Percentiles rank a stretch among this genome's conserved stretches.
Evolutionary conservation across 2,797 vertebrate genomes (phyloP).

Genomic region (Gymnopithys bicolor): DNA sequence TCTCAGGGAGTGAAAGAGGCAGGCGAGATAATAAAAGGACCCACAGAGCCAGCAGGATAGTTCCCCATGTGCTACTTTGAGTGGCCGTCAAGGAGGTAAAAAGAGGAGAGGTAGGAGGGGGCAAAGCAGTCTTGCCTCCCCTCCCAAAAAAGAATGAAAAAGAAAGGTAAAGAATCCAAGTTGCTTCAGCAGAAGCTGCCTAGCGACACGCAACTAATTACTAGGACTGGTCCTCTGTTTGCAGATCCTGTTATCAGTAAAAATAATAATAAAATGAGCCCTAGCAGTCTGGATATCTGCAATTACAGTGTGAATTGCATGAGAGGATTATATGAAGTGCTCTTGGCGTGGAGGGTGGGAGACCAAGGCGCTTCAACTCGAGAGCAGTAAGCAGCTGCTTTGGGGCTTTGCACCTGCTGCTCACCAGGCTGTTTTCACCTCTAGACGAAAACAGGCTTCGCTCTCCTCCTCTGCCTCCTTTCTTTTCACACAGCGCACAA

Average conservation of each 20-base stretch:
- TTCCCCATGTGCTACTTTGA: slow-evolving; percentile 74
- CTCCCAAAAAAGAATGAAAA: not conserved
- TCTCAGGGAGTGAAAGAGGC: slow-evolving; percentile 75
- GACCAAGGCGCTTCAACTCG: slow-evolving; percentile 79
- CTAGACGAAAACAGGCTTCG: slow-evolving; percentile 79
- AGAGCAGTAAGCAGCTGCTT: slow-evolving; percentile 87
- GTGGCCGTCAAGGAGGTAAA: slow-evolving; percentile 76
- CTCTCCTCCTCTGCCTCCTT: slow-evolving; percentile 48
- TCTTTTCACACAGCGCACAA: slow-evolving; percentile 54
- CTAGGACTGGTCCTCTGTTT: slow-evolving; percentile 73
- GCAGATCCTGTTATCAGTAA: slow-evolving; percentile 78
- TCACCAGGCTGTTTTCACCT: slow-evolving; percentile 84
- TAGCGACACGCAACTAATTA: slow-evolving; percentile 81
- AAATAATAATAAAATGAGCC: slow-evolving; percentile 80
- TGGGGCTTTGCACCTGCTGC: slow-evolving; percentile 85
- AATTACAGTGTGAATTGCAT: slow-evolving; percentile 89
- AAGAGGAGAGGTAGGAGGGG: slow-evolving; percentile 23
- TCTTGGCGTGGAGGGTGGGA: slow-evolving; percentile 81
- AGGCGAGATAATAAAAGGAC: slow-evolving; percentile 69
- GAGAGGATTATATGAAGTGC: slow-evolving; percentile 90
- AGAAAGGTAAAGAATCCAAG: slow-evolving; percentile 57
- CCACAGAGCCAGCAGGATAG: slow-evolving; percentile 70
- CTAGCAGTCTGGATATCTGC: slow-evolving; percentile 81
- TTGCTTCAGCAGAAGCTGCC: slow-evolving; percentile 71
- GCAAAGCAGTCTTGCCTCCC: not conserved